Conservation (phyloP, 2,888 invertebrate genomes). For the Cephus pulcher region DNA sequence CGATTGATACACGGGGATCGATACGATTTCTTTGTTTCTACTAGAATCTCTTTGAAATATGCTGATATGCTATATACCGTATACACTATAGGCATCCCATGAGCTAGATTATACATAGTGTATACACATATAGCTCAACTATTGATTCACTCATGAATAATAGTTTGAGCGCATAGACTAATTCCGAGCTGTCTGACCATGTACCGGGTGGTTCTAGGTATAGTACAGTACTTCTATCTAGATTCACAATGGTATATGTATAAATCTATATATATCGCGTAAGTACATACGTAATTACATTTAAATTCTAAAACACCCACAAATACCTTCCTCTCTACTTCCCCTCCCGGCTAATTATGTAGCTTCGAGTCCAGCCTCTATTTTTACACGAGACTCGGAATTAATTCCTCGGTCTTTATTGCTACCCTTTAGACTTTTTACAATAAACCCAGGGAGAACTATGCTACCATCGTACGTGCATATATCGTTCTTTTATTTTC, state of each 20-base stretch:
- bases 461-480: not conserved
- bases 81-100: too few species aligned
- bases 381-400: not conserved
- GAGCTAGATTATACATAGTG: not conserved
- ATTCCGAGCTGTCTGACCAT: conserved; percentile 28
- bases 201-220: conserved; percentile 23
- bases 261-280: not conserved
- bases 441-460: not conserved
- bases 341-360: not conserved
- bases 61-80: not conserved
- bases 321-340: too few species aligned
- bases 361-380: not conserved
- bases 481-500: not conserved
- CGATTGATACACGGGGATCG: not conserved
- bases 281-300: not conserved
- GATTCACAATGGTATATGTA: not conserved
- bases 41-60: not conserved
- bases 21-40: not conserved
- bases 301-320: not conserved
- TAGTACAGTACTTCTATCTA: not conserved
- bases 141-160: conserved; percentile 35
- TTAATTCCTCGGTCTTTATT: not conserved
- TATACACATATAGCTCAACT: not conserved
- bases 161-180: conserved; percentile 7
- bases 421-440: not conserved